Conservation (phyloP, 2,113 vertebrate species). For the Ammodytes marinus region DNA sequence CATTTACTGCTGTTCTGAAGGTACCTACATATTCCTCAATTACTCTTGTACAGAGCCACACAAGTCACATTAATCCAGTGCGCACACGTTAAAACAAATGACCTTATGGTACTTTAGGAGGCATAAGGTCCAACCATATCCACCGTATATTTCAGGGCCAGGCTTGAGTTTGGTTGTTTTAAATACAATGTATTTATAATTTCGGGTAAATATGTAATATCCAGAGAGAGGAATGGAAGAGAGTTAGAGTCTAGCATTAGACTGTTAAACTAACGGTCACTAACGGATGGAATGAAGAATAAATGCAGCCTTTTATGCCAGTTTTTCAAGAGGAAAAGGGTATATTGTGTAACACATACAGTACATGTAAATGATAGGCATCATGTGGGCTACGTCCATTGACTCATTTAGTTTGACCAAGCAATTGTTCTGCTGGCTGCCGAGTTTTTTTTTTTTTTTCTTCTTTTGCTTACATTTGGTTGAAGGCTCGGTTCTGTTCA, state of each 20-base stretch:
- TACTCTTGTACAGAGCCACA: neutral
- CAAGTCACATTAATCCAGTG: neutral
- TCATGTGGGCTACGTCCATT: neutral
- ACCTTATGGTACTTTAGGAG: too few species aligned
- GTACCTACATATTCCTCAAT: neutral
- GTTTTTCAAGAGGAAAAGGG: neutral
- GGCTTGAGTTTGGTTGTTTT: neutral
- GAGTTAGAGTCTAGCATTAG: neutral
- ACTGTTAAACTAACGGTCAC: neutral
- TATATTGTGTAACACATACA: neutral
- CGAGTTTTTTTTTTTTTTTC: neutral
- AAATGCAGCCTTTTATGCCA: neutral
- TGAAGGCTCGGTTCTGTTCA: neutral
- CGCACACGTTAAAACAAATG: neutral
- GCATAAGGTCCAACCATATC: too few species aligned
- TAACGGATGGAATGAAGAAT: neutral
- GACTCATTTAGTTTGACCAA: neutral
- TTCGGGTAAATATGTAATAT: neutral
- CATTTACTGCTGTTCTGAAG: neutral
- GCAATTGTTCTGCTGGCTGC: neutral
- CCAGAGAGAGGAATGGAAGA: neutral
- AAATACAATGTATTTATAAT: neutral
- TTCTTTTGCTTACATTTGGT: neutral
- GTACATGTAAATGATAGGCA: neutral
- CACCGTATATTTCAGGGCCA: neutral